These are phyloP conservation scores for Clarias platycephalus DNA, from an alignment of 2,797 vertebrate species.

Conservation along the genomic window DNA sequence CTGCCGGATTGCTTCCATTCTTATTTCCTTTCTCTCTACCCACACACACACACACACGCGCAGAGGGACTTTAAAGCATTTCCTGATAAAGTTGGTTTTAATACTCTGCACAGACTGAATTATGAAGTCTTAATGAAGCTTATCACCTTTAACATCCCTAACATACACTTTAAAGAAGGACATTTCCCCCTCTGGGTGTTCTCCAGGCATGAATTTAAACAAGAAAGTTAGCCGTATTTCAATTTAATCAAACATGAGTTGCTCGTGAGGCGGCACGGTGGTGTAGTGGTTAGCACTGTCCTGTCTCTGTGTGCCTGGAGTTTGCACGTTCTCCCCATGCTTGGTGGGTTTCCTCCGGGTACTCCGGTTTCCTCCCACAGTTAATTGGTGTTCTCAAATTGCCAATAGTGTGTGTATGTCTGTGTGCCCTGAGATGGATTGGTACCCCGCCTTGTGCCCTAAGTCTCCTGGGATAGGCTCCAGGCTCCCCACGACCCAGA, in stretches of 20 bases:
- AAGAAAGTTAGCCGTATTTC: constrained; percentile 19
- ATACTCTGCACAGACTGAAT: constrained; percentile 13
- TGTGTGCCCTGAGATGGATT: too few relatives aligned
- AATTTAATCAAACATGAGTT: constrained; percentile 38
- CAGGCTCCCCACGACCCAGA: too few relatives aligned
- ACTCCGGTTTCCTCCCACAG: too few relatives aligned
- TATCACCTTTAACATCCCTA: constrained; percentile 24
- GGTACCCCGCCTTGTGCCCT: too few relatives aligned
- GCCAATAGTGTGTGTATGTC: too few relatives aligned
- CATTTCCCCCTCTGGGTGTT: constrained; percentile 8
- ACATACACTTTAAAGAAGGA: constrained; percentile 19
- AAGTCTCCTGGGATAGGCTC: too few relatives aligned
- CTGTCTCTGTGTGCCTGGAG: too few relatives aligned
- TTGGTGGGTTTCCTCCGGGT: too few relatives aligned
- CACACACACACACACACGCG: not conserved
- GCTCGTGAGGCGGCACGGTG: not conserved
- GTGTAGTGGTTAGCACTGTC: not conserved
- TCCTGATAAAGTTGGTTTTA: not conserved
- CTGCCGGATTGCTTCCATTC: not conserved
- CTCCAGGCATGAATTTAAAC: constrained; percentile 23
- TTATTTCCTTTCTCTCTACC: not conserved
- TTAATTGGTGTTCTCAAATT: too few relatives aligned
- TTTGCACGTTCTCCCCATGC: too few relatives aligned
- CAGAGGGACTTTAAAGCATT: not conserved
- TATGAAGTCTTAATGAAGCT: constrained; percentile 37